Conservation (phyloP, 1,140 invertebrate genomes). For the Tetramorium parvispinum region DNA sequence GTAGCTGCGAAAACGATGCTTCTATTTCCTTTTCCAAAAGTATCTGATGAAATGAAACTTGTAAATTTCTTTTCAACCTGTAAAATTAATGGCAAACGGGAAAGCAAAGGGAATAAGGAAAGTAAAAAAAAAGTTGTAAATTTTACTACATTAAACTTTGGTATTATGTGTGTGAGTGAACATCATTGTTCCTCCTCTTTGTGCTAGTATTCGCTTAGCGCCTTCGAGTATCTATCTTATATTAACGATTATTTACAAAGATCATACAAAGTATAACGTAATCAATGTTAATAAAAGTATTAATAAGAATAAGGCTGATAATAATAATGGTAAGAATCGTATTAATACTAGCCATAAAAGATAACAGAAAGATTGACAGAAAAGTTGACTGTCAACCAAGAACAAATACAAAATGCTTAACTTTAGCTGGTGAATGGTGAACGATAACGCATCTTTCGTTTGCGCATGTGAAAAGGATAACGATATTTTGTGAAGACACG, state of each 20-base stretch:
- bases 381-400: slow-evolving; percentile 17
- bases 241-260: slow-evolving; percentile 76
- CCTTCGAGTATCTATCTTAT: slow-evolving; percentile 35
- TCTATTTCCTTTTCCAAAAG: slow-evolving; percentile 34
- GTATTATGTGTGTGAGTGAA: slow-evolving; percentile 83
- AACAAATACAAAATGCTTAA: slow-evolving; percentile 61
- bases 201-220: slow-evolving; percentile 51
- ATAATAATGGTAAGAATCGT: slow-evolving; percentile 66
- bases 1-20: slow-evolving; percentile 58
- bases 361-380: slow-evolving; percentile 48
- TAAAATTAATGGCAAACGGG: slow-evolving; percentile 72
- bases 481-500: slow-evolving; percentile 34
- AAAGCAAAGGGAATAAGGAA: slow-evolving; percentile 70
- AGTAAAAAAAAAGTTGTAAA: slow-evolving; percentile 62
- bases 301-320: slow-evolving; percentile 55
- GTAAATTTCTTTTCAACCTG: slow-evolving; percentile 62
- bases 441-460: slow-evolving; percentile 41
- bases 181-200: slow-evolving; percentile 69
- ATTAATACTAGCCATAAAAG: slow-evolving; percentile 72
- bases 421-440: slow-evolving; percentile 53
- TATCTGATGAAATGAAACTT: slow-evolving; percentile 49
- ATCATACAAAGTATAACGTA: slow-evolving; percentile 76
- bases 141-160: slow-evolving; percentile 84
- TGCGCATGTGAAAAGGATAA: slow-evolving; percentile 6
- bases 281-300: slow-evolving; percentile 66